phyloP scores from a whole-genome alignment of 2,888 invertebrate genomes.

The Thereva nobilitata region DNA sequence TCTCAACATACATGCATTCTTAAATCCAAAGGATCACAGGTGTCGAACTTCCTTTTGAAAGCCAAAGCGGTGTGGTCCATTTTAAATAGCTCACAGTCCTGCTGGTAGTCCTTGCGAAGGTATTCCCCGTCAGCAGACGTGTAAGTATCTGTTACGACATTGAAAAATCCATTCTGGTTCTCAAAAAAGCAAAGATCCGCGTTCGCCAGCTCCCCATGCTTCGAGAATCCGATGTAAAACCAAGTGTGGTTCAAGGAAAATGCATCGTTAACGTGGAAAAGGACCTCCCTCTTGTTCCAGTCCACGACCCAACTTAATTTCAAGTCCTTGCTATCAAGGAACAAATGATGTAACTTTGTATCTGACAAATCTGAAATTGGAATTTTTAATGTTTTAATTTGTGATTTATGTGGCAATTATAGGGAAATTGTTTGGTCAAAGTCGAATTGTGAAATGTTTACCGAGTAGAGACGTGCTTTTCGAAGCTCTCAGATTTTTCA shows the following conservation, averaged over 20 bases:
- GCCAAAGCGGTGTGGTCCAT: constrained; percentile 70
- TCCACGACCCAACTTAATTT: constrained; percentile 59
- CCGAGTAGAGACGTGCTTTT: too few species aligned
- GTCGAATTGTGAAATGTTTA: too few species aligned
- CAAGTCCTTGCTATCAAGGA: constrained; percentile 55
- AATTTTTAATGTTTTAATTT: not conserved
- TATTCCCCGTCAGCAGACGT: constrained; percentile 67
- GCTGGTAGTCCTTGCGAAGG: constrained; percentile 69
- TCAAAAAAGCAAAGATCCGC: constrained; percentile 84
- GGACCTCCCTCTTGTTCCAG: constrained; percentile 59
- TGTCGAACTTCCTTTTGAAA: constrained; percentile 80
- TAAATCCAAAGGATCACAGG: constrained; percentile 73
- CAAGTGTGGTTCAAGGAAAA: constrained; percentile 63
- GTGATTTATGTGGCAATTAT: constrained; percentile 10
- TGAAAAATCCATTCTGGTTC: constrained; percentile 61
- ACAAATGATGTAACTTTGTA: constrained; percentile 56
- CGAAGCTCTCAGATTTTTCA: too few species aligned
- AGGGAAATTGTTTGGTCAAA: not conserved
- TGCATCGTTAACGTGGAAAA: constrained; percentile 58
- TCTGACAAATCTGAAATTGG: constrained; percentile 52
- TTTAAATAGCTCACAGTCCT: constrained; percentile 69
- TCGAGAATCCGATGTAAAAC: constrained; percentile 87
- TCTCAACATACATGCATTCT: constrained; percentile 52
- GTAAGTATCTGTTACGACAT: constrained; percentile 70
- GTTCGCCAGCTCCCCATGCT: constrained; percentile 71